Conservation (phyloP, 2,113 vertebrate species). For the Corythornis vintsioides region DNA sequence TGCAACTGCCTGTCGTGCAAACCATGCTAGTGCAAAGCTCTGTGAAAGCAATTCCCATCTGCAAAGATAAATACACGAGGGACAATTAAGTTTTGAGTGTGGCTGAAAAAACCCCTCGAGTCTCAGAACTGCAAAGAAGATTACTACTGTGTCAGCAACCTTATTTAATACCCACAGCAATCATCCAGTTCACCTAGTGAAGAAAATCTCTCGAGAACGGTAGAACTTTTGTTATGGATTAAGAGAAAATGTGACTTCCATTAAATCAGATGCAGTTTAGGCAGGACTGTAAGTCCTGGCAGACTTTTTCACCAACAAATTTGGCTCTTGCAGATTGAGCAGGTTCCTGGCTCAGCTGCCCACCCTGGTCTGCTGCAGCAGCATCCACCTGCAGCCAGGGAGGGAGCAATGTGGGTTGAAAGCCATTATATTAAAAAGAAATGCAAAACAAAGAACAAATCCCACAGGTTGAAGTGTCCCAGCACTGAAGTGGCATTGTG, state of each 20-base stretch:
- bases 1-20: not conserved
- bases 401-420: not conserved
- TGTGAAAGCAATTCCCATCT: conserved; percentile 19
- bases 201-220: not conserved
- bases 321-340: not conserved
- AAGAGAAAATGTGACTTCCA: not conserved
- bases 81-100: not conserved
- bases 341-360: not conserved
- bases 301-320: not conserved
- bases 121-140: conserved; percentile 13
- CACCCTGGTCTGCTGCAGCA: not conserved
- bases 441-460: not conserved
- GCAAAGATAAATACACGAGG: not conserved
- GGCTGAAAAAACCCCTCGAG: not conserved
- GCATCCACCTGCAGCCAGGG: not conserved
- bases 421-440: too few relatives aligned
- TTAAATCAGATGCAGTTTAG: not conserved
- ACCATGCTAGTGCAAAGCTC: not conserved
- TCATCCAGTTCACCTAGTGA: conserved; percentile 5
- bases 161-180: conserved; percentile 42
- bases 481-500: not conserved
- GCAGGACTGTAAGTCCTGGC: not conserved
- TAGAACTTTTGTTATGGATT: conserved; percentile 29
- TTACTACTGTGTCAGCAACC: conserved; percentile 10
- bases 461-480: not conserved